Percentiles rank a stretch among this genome's conserved stretches.
Evolutionary conservation across 37 sponge, comb jelly and placozoan genomes (phyloP).

Genomic region (Cladorhizidae sp.): DNA sequence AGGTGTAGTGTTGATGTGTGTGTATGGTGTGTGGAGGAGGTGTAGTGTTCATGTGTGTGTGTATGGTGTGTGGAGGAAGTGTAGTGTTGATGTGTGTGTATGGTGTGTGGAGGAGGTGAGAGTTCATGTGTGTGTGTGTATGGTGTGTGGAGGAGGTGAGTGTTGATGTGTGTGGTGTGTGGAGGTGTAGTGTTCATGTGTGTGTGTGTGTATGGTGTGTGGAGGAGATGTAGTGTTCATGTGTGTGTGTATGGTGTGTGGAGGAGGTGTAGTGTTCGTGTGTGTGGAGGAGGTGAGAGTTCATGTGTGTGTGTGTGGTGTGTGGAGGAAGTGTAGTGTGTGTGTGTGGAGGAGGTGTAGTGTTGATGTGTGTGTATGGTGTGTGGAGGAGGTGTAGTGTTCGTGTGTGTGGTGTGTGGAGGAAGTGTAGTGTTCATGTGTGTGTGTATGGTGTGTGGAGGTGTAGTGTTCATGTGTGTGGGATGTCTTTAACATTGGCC

Average conservation of each 20-base stretch:
- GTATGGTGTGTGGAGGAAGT: not conserved
- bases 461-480: too few relatives aligned
- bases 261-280: too few relatives aligned
- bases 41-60: not conserved
- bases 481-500: too few relatives aligned
- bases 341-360: not conserved
- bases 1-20: too few relatives aligned
- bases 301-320: not conserved
- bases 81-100: not conserved
- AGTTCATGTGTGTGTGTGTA: not conserved
- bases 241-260: not conserved
- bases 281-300: not conserved
- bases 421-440: too few relatives aligned
- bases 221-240: not conserved
- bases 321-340: too few relatives aligned
- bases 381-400: not conserved
- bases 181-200: too few relatives aligned
- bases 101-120: not conserved
- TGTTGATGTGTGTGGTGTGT: not conserved
- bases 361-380: too few relatives aligned
- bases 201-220: not conserved
- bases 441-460: not conserved
- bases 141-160: not conserved
- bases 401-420: not conserved
- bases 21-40: not conserved